A percentile compares a stretch with the other conserved stretches of the same genome.
Evolutionary conservation across 2,113 vertebrate species (phyloP).

Genomic region (Pomatostomus ruficeps): DNA sequence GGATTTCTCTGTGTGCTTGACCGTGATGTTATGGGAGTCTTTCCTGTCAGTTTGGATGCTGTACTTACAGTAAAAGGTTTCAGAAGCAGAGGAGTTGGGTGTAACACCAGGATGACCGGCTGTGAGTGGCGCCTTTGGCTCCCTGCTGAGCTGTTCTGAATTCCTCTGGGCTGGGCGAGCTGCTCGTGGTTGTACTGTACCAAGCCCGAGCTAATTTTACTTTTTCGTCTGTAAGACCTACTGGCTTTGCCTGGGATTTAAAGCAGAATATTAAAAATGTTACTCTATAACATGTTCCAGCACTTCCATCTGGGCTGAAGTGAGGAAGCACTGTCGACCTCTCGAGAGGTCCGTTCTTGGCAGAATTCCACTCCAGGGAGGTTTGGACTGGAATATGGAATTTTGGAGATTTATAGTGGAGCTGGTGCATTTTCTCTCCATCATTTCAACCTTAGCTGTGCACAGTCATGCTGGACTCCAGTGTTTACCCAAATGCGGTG

Average conservation of each 20-base stretch:
- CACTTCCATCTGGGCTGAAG: background rate
- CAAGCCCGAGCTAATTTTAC: background rate
- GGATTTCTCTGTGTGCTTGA: background rate
- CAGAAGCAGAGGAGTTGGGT: background rate
- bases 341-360: fast-evolving
- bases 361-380: background rate
- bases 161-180: fast-evolving
- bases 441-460: background rate
- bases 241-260: background rate
- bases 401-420: background rate
- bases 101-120: background rate
- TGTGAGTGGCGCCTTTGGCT: background rate
- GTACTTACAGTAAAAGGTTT: background rate
- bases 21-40: background rate
- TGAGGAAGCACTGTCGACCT: background rate
- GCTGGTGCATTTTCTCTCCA: background rate
- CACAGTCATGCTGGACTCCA: background rate
- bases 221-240: background rate
- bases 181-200: fast-evolving
- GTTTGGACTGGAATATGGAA: background rate
- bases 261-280: background rate
- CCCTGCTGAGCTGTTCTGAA: background rate
- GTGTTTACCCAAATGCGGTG: background rate
- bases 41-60: background rate
- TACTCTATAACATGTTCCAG: background rate